Base-by-base conservation (phyloP, 2,113 vertebrate genomes). In the Onychorhynchus coronatus region DNA sequence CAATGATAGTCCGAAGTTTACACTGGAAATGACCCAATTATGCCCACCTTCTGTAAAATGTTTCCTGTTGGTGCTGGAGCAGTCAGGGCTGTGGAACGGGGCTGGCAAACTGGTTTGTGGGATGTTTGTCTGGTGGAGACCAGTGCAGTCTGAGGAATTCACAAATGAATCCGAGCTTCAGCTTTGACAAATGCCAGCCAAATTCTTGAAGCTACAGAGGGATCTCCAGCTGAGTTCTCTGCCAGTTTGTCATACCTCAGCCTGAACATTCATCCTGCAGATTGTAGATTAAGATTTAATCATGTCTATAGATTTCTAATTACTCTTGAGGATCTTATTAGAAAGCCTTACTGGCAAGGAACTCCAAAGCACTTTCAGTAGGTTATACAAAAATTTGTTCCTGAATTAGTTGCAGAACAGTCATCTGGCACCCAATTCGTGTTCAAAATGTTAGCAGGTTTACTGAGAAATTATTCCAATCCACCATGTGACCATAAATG, bases 231-330 rank as follows among this genome's bases (percentile, higher is more conserved):
- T 39, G 72, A 84, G 23, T 20, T 84, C 31, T 77, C 58, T 92
- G n/a, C 71, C 83, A 44, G 78, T 84, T 88, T 90, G 39, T 61
- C 1, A 0, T 63, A 27, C 52, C 66, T 89, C 62, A 50, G 50
- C 70, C 41, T 46, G 82, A 96, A 94, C 53, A 59, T 95, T 94
- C 78, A 82, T 97, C 85, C 74, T 96, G 44, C 78, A 95, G 75
- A 83, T 87, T 91, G 50, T 85, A 94, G 72, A 96, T 96, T 81
- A 85, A 92, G 75, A 95, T 97, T 97, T 97, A 95, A 98, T 95
- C 83, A 63, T 52, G 42, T 79, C 37, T 94, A 67, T 82, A 71
- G 91, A 87, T 97, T 96, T 94, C 90, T 96, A 94, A 96, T 97
- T 97, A 96, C 88, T 93, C 81, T 83, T 44, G 35, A 93, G 88